A percentile compares a stretch with the other conserved stretches of the same genome.
phyloP scores from a whole-genome alignment of 2,113 vertebrate genomes.

The Cyprinodon variegatus region DNA sequence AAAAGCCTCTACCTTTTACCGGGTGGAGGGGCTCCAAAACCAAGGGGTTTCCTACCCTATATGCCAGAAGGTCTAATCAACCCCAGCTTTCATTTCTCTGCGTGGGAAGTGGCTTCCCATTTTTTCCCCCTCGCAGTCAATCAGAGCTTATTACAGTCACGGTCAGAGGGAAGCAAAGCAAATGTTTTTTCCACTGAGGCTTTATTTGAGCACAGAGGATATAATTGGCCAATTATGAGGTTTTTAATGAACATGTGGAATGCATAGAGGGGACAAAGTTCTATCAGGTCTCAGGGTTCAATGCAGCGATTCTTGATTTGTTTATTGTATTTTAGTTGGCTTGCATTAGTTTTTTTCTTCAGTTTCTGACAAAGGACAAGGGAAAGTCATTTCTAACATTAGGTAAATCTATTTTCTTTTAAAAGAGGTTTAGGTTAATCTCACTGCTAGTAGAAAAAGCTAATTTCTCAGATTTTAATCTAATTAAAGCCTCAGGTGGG shows the following conservation, averaged over 20 bases:
- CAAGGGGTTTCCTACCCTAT: conserved; percentile 54
- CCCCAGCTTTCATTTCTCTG: conserved; percentile 64
- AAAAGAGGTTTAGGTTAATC: conserved; percentile 19
- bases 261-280: conserved; percentile 10
- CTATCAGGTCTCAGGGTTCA: conserved; percentile 1
- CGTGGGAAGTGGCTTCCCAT: conserved; percentile 53
- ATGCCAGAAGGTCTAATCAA: conserved; percentile 64
- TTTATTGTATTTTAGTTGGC: not conserved
- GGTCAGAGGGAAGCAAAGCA: conserved; percentile 28
- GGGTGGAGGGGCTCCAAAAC: conserved; percentile 13
- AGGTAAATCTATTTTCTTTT: conserved; percentile 25
- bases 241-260: conserved; percentile 42
- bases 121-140: conserved; percentile 34
- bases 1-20: not conserved
- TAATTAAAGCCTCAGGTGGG: conserved; percentile 71
- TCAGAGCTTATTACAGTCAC: conserved; percentile 42
- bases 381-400: conserved; percentile 13
- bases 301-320: not conserved
- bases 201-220: conserved; percentile 29
- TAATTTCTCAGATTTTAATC: conserved; percentile 55
- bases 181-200: conserved; percentile 17
- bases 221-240: conserved; percentile 50
- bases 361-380: conserved; percentile 13
- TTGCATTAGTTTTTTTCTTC: not conserved
- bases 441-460: conserved; percentile 20